These are phyloP conservation scores for Atta cephalotes DNA, from an alignment of 1,140 invertebrate species.

Conservation along the genomic window DNA sequence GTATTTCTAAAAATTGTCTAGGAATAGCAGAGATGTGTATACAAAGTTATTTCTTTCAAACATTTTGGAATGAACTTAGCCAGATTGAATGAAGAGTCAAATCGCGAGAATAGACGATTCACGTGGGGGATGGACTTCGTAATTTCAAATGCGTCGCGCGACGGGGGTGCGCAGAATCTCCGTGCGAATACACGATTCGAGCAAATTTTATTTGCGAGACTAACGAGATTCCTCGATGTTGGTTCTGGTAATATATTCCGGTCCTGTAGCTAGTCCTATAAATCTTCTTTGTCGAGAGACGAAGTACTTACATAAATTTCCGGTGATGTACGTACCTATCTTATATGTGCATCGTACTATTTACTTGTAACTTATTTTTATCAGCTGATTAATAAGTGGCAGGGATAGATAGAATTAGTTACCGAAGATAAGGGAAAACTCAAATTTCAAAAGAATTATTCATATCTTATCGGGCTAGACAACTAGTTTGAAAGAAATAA, in stretches of 20 bases:
- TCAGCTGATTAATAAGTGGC: constrained; percentile 45
- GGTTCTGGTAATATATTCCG: not conserved
- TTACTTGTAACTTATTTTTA: constrained; percentile 55
- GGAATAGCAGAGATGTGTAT: too few species aligned
- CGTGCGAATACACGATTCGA: not conserved
- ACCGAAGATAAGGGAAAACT: constrained; percentile 58
- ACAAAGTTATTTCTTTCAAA: too few species aligned
- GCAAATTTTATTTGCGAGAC: constrained; percentile 19
- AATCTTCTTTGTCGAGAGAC: constrained; percentile 10
- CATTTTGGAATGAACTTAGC: not conserved
- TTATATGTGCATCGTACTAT: constrained; percentile 29
- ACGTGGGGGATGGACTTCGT: not conserved
- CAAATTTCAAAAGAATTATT: constrained; percentile 43
- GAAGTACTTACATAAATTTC: not conserved
- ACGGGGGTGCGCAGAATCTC: not conserved
- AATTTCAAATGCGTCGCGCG: not conserved
- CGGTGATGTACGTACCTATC: not conserved
- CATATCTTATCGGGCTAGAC: constrained; percentile 36
- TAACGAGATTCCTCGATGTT: constrained; percentile 17
- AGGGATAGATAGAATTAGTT: not conserved
- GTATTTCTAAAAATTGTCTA: too few species aligned
- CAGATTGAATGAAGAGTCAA: not conserved
- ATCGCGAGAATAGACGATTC: not conserved
- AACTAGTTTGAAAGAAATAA: too few species aligned
- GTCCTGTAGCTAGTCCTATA: not conserved